A percentile compares a stretch with the other conserved stretches of the same genome.
phyloP scores from a whole-genome alignment of 2,797 vertebrate genomes.

The Peromyscus aztecus region DNA sequence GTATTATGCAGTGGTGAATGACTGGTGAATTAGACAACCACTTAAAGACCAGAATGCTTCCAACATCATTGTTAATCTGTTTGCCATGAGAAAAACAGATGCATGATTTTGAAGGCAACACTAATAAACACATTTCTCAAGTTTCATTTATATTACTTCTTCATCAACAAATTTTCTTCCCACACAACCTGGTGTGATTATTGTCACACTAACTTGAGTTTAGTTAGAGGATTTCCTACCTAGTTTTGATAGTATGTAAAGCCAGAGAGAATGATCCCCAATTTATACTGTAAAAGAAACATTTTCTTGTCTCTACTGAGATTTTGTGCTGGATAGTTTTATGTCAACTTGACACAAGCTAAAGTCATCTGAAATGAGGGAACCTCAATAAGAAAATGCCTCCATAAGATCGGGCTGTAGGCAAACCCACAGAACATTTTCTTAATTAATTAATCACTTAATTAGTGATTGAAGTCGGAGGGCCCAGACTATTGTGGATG shows the following conservation, averaged over 20 bases:
- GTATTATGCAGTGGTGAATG: neutral
- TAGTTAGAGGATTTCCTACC: neutral
- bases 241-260: neutral
- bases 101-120: neutral
- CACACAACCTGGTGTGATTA: neutral
- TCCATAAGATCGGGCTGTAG: neutral
- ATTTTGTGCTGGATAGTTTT: neutral
- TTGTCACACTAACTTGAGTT: slow-evolving; percentile 8
- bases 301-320: neutral
- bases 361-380: neutral
- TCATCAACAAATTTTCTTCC: neutral
- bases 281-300: neutral
- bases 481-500: neutral
- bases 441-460: neutral
- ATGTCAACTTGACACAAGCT: neutral
- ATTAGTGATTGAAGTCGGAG: neutral
- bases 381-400: neutral
- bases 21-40: neutral
- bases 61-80: neutral
- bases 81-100: neutral
- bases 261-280: neutral
- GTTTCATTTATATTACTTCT: neutral
- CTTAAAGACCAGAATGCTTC: neutral
- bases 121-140: neutral
- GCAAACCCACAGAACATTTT: neutral